Conservation (phyloP, 1,140 invertebrate genomes). For the Drosophila nasuta region DNA sequence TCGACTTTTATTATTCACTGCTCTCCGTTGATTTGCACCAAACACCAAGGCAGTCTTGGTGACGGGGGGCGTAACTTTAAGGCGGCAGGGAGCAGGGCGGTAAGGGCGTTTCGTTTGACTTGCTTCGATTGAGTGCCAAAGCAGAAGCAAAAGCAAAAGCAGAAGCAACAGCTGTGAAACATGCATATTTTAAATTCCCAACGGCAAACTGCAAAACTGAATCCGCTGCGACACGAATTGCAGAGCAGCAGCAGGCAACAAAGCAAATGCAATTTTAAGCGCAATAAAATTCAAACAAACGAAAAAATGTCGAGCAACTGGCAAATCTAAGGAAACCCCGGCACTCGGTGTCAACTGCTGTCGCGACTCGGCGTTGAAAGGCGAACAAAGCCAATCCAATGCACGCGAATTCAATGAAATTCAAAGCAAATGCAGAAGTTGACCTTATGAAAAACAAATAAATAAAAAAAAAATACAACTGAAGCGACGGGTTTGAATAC, state of each 20-base stretch:
- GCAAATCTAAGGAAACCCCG: conserved; percentile 5
- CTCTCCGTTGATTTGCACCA: conserved; percentile 39
- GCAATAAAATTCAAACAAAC: conserved; percentile 66
- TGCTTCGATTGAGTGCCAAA: conserved; percentile 37
- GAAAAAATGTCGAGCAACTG: conserved; percentile 59
- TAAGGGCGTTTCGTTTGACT: conserved; percentile 15
- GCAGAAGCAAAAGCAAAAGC: conserved; percentile 38
- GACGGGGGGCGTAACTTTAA: not conserved
- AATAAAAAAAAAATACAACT: not conserved
- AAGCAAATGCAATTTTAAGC: conserved; percentile 32
- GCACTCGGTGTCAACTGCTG: not conserved
- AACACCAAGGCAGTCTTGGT: conserved; percentile 1
- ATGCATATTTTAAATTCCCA: conserved; percentile 67
- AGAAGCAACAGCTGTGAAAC: conserved; percentile 37
- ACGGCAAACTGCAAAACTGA: conserved; percentile 35
- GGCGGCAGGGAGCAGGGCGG: not conserved
- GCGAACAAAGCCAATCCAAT: conserved; percentile 18
- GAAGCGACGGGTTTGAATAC: not conserved
- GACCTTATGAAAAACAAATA: conserved; percentile 9
- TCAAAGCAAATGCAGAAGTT: not conserved
- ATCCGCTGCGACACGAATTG: conserved; percentile 44
- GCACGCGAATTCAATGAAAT: conserved; percentile 17
- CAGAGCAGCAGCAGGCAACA: conserved; percentile 32
- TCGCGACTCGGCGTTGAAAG: not conserved
- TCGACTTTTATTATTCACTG: conserved; percentile 55